Percentiles rank a stretch among this genome's conserved stretches.
These are phyloP conservation scores for Eulemur albifrons DNA, from an alignment of 2,797 vertebrate species.

Conservation along the genomic window DNA sequence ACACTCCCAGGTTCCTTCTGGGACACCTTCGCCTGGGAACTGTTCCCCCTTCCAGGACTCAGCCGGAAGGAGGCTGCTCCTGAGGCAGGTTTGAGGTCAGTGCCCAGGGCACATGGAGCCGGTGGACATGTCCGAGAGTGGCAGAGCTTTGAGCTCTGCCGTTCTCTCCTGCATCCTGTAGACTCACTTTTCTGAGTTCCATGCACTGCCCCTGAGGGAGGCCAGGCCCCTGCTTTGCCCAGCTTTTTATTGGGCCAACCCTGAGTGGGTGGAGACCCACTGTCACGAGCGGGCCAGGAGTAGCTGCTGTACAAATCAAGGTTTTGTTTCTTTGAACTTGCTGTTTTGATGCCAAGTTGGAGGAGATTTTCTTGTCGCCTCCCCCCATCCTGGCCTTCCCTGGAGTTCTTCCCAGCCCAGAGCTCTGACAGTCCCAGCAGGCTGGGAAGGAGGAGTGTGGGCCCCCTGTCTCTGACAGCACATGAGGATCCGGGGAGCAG, in stretches of 20 bases:
- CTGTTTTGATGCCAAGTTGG: conserved; percentile 55
- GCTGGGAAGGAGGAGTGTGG: conserved; percentile 44
- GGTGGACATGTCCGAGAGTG: background rate
- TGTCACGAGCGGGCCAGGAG: background rate
- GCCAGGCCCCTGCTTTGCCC: conserved; percentile 12
- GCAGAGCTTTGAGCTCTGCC: background rate
- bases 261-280: background rate
- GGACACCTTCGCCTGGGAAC: conserved; percentile 27
- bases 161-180: background rate
- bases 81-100: background rate
- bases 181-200: conserved; percentile 69
- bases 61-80: background rate
- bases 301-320: conserved; percentile 58
- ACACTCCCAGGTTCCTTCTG: conserved; percentile 20
- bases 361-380: conserved; percentile 17
- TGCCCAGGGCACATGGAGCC: background rate
- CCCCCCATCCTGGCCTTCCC: background rate
- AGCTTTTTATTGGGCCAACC: conserved; percentile 34
- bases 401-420: background rate
- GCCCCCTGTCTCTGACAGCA: background rate
- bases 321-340: conserved; percentile 62
- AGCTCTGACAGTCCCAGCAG: conserved; percentile 56
- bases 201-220: background rate
- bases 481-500: background rate
- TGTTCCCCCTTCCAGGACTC: background rate